Evolutionary conservation across 1,140 invertebrate genomes (phyloP), one percentile per base, ranked within the genome.

Genomic region (Calephelis virginiensis): DNA sequence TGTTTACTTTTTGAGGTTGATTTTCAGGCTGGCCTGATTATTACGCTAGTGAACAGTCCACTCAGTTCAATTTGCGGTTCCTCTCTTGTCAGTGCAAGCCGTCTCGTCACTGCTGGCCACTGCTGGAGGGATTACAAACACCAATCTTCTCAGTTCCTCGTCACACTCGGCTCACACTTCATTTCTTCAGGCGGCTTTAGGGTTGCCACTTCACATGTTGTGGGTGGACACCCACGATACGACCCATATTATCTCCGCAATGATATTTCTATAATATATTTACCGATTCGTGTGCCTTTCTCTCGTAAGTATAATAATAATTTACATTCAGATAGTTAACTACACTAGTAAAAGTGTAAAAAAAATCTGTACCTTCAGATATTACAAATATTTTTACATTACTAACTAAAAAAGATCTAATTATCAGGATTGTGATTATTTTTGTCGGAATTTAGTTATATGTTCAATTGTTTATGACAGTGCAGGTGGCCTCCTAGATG

Each of bases 31-130:
- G 81, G 81, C 63, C 66, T 83, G 5, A 66, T 49, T 13, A 49
- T 49, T 6, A 49, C 48, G 14, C 14, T 83, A 8, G 71, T 70
- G 13, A 68, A 73, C 49, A 72, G 80, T 12, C 9, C 59, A 0
- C 37, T 14, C n/a, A 67, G 38, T n/a, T 69, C 59, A 13, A 71
- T 82, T 0, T 82, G 81, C 60, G 81, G 80, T 7, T 80, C 70
- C 17, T 76, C 71, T 0, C 64, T 83, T 0, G 13, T 83, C 8
- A 73, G 37, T 7, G 47, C 48, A 5, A 73, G 65, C 8, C 70
- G 73, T 11, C 63, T 83, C 0, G n/a, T 84, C 13, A 84, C 81
- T 0, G 81, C 81, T 47, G 80, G 78, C 5, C 81, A 83, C 66
- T 83, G 81, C 66, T 83, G 80, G 78, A 71, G 67, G 46, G 76